Conservation (phyloP, 64 coral and sea anemone genomes). For the Montipora sp. region DNA sequence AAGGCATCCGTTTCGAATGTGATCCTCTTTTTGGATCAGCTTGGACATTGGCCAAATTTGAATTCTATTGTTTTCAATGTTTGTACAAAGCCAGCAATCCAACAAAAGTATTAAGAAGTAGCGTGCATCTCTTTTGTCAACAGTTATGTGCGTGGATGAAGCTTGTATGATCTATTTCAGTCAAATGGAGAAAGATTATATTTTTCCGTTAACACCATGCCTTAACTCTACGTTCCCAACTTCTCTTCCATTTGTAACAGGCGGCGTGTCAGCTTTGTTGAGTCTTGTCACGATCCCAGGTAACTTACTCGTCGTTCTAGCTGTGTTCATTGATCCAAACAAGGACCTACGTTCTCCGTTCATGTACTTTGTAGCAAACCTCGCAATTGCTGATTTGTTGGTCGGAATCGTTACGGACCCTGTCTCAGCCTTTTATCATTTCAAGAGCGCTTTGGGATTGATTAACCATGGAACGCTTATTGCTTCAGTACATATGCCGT, state of each 20-base stretch:
- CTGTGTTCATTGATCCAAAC: constrained; percentile 94
- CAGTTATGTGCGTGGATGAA: not conserved
- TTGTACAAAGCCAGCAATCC: not conserved
- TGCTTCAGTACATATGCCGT: constrained; percentile 83
- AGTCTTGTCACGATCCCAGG: constrained; percentile 86
- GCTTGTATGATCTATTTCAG: not conserved
- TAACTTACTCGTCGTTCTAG: constrained; percentile 89
- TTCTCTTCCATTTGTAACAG: constrained; percentile 71
- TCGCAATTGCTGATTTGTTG: constrained; percentile 89
- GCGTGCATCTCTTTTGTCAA: too few species aligned
- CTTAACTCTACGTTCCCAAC: constrained; percentile 61
- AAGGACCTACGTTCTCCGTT: constrained; percentile 92
- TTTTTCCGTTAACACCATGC: constrained; percentile 20
- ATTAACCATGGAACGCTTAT: constrained; percentile 9
- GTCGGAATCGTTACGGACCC: constrained; percentile 94
- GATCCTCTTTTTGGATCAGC: not conserved
- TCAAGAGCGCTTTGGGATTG: constrained; percentile 79
- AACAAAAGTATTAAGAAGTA: not conserved
- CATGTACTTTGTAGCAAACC: constrained; percentile 91
- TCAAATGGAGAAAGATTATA: not conserved
- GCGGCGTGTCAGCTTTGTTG: constrained; percentile 66
- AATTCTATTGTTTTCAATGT: not conserved
- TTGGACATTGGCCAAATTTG: not conserved
- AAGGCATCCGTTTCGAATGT: too few species aligned
- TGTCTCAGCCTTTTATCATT: constrained; percentile 68